Evolutionary conservation across 2,797 vertebrate genomes (phyloP).

Genomic region (Poeciliopsis presidionis): DNA sequence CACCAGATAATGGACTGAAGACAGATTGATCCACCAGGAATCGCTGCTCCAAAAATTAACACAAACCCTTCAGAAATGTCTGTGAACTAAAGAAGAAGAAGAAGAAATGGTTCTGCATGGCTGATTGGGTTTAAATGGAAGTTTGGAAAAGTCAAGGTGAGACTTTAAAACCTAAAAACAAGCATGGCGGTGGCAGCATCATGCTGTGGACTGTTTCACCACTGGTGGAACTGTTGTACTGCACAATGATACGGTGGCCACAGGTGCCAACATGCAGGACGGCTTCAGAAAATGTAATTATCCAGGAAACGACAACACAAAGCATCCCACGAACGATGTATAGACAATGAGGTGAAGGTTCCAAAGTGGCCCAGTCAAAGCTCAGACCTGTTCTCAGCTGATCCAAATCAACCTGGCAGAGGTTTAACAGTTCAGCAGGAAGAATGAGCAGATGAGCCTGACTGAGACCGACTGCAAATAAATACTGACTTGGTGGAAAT

Average conservation of each 20-base stretch:
- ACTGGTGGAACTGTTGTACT: too few species aligned
- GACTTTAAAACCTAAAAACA: too few species aligned
- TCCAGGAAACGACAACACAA: too few species aligned
- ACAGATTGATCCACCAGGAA: background rate
- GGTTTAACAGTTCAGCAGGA: background rate
- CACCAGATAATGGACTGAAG: background rate
- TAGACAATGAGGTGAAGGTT: background rate
- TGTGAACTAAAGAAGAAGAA: background rate
- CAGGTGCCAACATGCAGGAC: too few species aligned
- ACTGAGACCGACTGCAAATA: background rate
- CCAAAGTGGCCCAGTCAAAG: slow-evolving; percentile 1
- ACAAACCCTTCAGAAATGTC: background rate
- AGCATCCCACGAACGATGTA: too few species aligned
- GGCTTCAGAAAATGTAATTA: too few species aligned
- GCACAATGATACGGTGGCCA: too few species aligned
- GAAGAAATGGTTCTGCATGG: background rate
- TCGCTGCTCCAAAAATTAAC: background rate
- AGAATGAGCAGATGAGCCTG: background rate
- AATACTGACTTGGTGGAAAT: background rate
- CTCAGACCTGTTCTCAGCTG: background rate
- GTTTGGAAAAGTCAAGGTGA: too few species aligned
- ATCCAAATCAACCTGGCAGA: background rate
- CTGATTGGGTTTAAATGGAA: background rate
- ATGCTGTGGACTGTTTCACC: too few species aligned
- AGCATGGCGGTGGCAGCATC: too few species aligned